Evolutionary conservation across 2,888 invertebrate genomes (phyloP).

Genomic region (Tachina fera): DNA sequence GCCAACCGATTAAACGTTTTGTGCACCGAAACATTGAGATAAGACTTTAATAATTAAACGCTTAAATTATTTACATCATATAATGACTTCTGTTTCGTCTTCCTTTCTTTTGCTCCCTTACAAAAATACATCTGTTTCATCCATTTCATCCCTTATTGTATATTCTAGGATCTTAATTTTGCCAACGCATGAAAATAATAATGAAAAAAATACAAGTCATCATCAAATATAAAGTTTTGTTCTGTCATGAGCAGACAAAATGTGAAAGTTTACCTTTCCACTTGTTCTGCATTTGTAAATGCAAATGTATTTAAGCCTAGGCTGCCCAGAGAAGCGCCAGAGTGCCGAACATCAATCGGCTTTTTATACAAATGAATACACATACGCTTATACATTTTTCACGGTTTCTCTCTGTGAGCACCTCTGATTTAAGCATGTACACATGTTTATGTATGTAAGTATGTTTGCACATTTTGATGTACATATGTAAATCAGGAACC

Average conservation of each 20-base stretch:
- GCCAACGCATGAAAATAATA: constrained; percentile 1
- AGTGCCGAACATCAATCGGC: too few relatives aligned
- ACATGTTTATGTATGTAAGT: not conserved
- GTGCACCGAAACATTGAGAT: constrained; percentile 30
- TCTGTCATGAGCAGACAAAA: not conserved
- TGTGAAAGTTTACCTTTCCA: constrained; percentile 27
- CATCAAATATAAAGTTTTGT: not conserved
- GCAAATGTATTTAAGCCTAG: too few relatives aligned
- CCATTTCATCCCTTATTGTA: not conserved
- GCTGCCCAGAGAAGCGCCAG: too few relatives aligned
- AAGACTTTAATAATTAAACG: constrained; percentile 33
- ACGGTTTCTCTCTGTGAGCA: too few relatives aligned
- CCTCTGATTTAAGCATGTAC: too few relatives aligned
- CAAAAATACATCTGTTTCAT: not conserved
- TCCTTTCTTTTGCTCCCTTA: not conserved
- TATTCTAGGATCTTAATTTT: not conserved
- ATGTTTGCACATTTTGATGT: not conserved
- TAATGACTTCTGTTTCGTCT: not conserved
- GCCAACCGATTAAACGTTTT: constrained; percentile 15
- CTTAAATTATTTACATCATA: constrained; percentile 19
- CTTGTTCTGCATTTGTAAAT: constrained; percentile 3
- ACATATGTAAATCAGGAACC: not conserved
- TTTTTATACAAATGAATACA: too few relatives aligned
- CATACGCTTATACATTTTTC: too few relatives aligned
- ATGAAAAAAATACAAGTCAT: constrained; percentile 2